phyloP scores from a whole-genome alignment of 2,888 invertebrate genomes.

The Troides aeacus region DNA sequence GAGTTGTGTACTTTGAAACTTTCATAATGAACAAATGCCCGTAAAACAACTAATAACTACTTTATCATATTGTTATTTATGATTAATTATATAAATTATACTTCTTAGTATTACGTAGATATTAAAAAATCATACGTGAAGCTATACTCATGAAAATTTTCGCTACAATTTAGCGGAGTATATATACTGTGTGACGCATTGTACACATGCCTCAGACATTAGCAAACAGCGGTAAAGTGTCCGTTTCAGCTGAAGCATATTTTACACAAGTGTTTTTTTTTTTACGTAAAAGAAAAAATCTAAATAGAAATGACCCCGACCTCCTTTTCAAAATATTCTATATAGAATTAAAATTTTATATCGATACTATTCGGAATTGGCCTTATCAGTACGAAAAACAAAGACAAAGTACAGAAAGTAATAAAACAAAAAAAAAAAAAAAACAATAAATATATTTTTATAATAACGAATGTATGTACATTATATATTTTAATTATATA shows the following conservation, averaged over 20 bases:
- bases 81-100: background rate
- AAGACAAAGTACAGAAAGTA: too few relatives aligned
- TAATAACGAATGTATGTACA: too few relatives aligned
- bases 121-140: background rate
- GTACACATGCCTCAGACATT: constrained; percentile 58
- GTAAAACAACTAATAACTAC: too few relatives aligned
- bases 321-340: background rate
- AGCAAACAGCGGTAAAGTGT: constrained; percentile 60
- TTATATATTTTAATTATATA: too few relatives aligned
- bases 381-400: too few relatives aligned
- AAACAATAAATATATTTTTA: too few relatives aligned
- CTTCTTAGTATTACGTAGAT: background rate
- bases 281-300: constrained; percentile 42
- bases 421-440: too few relatives aligned
- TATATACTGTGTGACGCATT: constrained; percentile 41
- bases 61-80: background rate
- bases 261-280: constrained; percentile 60
- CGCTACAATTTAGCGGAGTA: constrained; percentile 18
- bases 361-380: too few relatives aligned
- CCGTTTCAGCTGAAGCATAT: constrained; percentile 60
- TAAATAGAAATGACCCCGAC: constrained; percentile 31
- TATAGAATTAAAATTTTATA: background rate
- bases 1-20: too few relatives aligned
- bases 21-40: too few relatives aligned
- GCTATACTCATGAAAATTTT: background rate